Evolutionary conservation across 2,113 vertebrate species (phyloP).

Genomic region (Chlorodrepanis virens): DNA sequence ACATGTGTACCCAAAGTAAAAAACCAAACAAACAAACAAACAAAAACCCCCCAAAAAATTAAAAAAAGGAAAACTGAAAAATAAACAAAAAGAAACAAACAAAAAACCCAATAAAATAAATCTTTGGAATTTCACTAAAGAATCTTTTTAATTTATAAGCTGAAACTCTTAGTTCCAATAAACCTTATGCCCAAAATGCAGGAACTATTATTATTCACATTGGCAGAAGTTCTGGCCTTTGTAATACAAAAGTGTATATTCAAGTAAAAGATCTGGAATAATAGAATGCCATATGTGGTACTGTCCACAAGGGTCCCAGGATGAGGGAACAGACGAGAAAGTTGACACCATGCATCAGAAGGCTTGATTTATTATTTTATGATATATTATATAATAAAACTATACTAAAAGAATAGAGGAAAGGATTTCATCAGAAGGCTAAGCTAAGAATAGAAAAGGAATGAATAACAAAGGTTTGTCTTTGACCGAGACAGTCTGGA

Average conservation of each 20-base stretch:
- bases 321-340: too few species aligned
- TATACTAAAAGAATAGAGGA: too few species aligned
- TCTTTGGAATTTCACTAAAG: neutral
- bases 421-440: too few species aligned
- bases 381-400: too few species aligned
- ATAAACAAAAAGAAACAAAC: neutral
- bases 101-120: neutral
- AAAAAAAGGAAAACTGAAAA: neutral
- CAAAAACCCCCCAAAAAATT: neutral
- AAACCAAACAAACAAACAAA: neutral
- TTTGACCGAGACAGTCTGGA: too few species aligned
- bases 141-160: neutral
- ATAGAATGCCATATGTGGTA: neutral
- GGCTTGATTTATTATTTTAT: too few species aligned
- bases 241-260: neutral
- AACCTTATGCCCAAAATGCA: neutral
- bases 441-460: too few species aligned
- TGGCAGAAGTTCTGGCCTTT: neutral
- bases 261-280: neutral
- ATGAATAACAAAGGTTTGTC: too few species aligned
- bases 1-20: neutral
- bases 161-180: neutral
- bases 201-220: neutral
- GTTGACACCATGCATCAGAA: too few species aligned
- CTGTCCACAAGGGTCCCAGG: too few species aligned